Base-by-base conservation (phyloP, 2,888 invertebrate genomes). In the Aphidius colemani region DNA sequence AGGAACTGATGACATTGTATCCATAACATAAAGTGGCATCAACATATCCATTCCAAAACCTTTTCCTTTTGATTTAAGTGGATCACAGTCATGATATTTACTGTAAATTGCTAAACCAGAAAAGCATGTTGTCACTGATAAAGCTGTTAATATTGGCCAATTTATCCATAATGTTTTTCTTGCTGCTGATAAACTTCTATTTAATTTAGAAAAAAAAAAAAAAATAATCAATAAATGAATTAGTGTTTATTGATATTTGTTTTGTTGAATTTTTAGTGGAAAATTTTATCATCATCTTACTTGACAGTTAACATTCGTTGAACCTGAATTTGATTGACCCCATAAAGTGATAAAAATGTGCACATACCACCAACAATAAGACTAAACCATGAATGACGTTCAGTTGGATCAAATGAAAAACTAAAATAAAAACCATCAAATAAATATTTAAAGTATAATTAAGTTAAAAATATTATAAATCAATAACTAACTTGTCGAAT, bases 301-400 rank as follows among this genome's bases (percentile, higher is more conserved):
- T 87, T 88, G 10, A 92, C 88, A 6, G 92, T 90, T 63, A 91
- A 78, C 59, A 92, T 84, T 50, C 92, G 85, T 79, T 92, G 92
- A 0, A 92, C 88, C 81, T 92, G 95, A 0, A 94, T 90, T 81
- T 95, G 95, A 79, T 95, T 95, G 0, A 95, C 93, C 3, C 90
- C 95, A 79, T 94, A 95, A 7, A 95, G 75, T 0, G 94, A 90
- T 49, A 93, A 79, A 77, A 90, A 95, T 0, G 93, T 94, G 60
- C 91, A 86, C 46, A 89, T 82, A 0, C 95, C 95, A n/a, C 95
- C 95, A 59, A 95, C 85, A 6, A 88, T 83, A 40, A 94, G 85
- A 0, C 91, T 89, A 87, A 93, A 94, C 88, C 94, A 91, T 0
- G 94, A 91, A 71, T 94, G 92, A 11, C 95, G 86, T 58, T 88